These are phyloP conservation scores for Amphiura filiformis DNA, from an alignment of 35 echinoderm and acorn worm species.

Conservation along the genomic window DNA sequence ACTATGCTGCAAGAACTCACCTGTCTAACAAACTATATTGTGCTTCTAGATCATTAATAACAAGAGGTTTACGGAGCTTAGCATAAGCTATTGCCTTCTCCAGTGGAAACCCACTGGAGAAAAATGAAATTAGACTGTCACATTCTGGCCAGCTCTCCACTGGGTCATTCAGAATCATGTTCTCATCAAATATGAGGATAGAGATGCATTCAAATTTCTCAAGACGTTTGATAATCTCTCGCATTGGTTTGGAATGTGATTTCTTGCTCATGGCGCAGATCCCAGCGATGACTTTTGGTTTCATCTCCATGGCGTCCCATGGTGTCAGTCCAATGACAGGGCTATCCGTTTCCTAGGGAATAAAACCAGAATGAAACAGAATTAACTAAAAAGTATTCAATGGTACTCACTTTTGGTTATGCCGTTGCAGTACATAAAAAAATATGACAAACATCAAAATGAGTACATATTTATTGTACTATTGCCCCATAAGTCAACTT, in stretches of 20 bases:
- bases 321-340: background rate
- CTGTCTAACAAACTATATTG: constrained; percentile 85
- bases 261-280: constrained; percentile 98
- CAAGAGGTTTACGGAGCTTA: constrained; percentile 73
- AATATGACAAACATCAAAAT: no score
- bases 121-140: constrained; percentile 89
- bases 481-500: no score
- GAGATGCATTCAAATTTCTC: constrained; percentile 87
- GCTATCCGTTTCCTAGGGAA: background rate
- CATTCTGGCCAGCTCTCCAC: constrained; percentile 90
- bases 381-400: no score
- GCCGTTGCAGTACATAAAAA: no score
- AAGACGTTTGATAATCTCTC: constrained; percentile 82
- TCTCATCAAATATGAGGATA: constrained; percentile 72
- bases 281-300: constrained; percentile 67
- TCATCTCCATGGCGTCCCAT: constrained; percentile 64
- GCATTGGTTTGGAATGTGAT: constrained; percentile 89
- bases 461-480: no score
- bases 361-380: no score
- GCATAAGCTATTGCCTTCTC: constrained; percentile 93
- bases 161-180: constrained; percentile 92
- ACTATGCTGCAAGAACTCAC: no score
- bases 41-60: constrained; percentile 91
- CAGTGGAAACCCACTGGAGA: constrained; percentile 91
- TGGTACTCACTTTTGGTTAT: no score